Evolutionary conservation across 2,113 vertebrate species (phyloP), one percentile per base, ranked within the genome.

Genomic region (Mungos mungo): DNA sequence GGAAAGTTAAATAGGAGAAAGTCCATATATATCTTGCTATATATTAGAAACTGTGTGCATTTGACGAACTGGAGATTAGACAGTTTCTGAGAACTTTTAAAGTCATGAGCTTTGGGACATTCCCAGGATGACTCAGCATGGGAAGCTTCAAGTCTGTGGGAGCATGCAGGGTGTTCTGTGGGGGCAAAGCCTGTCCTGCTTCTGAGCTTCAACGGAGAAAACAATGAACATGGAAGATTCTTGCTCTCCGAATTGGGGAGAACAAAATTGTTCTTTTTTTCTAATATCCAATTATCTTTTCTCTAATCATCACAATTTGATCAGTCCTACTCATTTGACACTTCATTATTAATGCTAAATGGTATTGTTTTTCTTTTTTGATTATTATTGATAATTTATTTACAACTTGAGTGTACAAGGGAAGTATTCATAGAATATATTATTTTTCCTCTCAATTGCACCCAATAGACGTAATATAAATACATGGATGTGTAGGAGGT

Each of bases 81-180:
- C 63, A 45, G 33, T 95, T 95, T 93, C 95, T 76, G 63, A 89
- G 83, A 96, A 90, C 38, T 57, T 88, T 89, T 4, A 79, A 82
- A 83, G 41, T 45, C 45, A 13, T 35, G 71, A n/a, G 60, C 63
- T 81, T 69, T 69, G 69, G 2, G 0, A 33, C 45, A 52, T 93
- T 98, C 68, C 80, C 92, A 38, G 54, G 38, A 50, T 97, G 95
- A 96, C 84, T 93, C 80, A 95, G 87, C 93, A 74, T 84, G 94
- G 79, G 94, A 98, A 97, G 71, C 41, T 72, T 72, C 38, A 90
- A 88, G 63, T 83, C 50, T 2, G 4, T 33, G 14, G 79, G 95
- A 71, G 83, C 83, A 52, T 2, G 3, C 45, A 27, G 38, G 33
- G 14, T 1, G 0, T 87, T 96, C 54, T 63, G 27, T 80, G 19